Base-by-base conservation (phyloP, 2,888 invertebrate genomes). In the Lepidonotus clava region DNA sequence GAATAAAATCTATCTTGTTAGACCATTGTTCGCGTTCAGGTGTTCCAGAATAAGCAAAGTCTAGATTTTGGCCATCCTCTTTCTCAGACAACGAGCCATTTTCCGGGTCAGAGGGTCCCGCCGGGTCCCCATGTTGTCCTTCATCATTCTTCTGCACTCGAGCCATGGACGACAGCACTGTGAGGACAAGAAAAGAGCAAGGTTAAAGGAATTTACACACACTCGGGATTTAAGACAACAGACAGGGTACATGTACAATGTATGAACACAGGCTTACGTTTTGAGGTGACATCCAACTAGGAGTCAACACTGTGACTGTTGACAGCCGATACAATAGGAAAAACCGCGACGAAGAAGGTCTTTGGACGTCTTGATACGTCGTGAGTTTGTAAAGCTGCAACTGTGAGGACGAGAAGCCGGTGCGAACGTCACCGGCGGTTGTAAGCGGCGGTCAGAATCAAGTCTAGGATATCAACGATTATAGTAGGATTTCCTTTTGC, bases 31-130 rank as follows among this genome's bases (percentile, higher is more conserved):
- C 86, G n/a, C 86, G 76, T 38, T 53, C 86, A 5, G 86, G 86
- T 40, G 32, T 40, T 46, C 36, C 24, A 24, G 51, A 21, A 53
- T 80, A 8, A 80, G 46, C 77, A 53, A 53, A 36, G 53, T 76
- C 66, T 86, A 86, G 34, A 86, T 61, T 86, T 86, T 86, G 46
- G 86, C 86, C 86, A 86, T 86, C 41, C 80, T 86, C 86, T 86
- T 86, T 34, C 77, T 46, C 32, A 86, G 86, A 51, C 86, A 86
- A 56, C 86, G 86, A 86, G 86, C 76, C 86, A 86, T 86, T 66
- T 86, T 86, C 61, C 86, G 71, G n/a, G 86, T 86, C 86, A 86
- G 86, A 76, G 86, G 86, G 56, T 86, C 86, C 86, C 77, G 71
- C 36, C 76, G 38, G n/a, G 77, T 77, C 80, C 86, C 86, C 77